Conservation (phyloP, 2,888 invertebrate genomes). For the Megalurothrips usitatus region DNA sequence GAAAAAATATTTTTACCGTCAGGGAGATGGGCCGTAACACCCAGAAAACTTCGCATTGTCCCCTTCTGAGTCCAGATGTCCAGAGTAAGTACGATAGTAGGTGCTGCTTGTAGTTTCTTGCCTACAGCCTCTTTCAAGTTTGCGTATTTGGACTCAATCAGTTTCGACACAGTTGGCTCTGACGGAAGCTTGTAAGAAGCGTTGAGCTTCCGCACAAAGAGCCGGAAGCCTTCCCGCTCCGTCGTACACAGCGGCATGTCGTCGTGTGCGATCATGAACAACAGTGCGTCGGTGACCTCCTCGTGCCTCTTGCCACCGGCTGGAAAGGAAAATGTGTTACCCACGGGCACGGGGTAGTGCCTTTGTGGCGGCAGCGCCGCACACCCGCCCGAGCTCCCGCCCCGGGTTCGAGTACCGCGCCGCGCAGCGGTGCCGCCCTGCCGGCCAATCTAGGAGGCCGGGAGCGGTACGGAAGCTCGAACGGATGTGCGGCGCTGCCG, state of each 20-base stretch:
- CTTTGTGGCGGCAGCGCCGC: not conserved
- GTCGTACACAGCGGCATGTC: not conserved
- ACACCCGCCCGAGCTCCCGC: not conserved
- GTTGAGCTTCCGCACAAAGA: not conserved
- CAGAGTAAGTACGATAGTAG: not conserved
- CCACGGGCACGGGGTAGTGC: not conserved
- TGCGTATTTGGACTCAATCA: not conserved
- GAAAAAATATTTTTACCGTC: not conserved
- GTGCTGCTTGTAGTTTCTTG: not conserved
- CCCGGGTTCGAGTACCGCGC: no score
- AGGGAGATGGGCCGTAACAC: not conserved
- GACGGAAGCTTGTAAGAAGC: not conserved
- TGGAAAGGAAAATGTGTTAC: not conserved
- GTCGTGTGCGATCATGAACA: not conserved
- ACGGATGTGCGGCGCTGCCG: no score
- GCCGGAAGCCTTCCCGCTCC: not conserved
- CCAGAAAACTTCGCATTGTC: not conserved
- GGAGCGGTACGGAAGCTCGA: not conserved
- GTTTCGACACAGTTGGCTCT: not conserved
- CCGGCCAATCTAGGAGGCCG: not conserved
- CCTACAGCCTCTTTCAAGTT: not conserved
- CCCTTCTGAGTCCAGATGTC: not conserved
- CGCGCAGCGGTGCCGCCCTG: no score
- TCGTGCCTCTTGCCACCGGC: not conserved
- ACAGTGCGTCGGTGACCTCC: not conserved